Evolutionary conservation across 2,113 vertebrate species (phyloP).

Genomic region (Myotis brandtii): DNA sequence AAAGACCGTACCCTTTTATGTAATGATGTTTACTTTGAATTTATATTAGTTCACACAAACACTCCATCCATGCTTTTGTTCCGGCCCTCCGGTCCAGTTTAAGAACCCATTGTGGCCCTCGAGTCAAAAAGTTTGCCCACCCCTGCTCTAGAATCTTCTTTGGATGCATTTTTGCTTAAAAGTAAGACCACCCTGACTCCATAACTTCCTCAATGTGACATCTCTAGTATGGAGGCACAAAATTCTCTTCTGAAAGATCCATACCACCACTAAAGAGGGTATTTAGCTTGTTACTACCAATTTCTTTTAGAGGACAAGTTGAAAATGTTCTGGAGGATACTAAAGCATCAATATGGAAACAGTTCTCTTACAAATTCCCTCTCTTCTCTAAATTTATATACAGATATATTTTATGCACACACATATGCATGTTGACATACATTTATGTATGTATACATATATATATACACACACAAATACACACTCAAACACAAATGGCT

Average conservation of each 20-base stretch:
- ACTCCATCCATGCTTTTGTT: too few relatives aligned
- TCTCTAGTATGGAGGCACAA: neutral
- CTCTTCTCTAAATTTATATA: neutral
- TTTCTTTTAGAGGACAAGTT: conserved; percentile 62
- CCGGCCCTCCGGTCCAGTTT: too few relatives aligned
- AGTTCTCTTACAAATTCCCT: conserved; percentile 44
- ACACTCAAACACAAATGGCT: neutral
- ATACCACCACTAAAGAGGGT: conserved; percentile 43
- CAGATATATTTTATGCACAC: too few relatives aligned
- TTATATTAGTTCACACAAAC: too few relatives aligned
- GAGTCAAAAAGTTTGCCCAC: too few relatives aligned
- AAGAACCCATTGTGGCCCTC: too few relatives aligned
- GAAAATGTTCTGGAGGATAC: conserved; percentile 64
- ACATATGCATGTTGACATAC: too few relatives aligned
- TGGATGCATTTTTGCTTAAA: neutral
- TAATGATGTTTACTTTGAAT: too few relatives aligned
- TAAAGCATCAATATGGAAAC: conserved; percentile 74
- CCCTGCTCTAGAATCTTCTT: neutral
- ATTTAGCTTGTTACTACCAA: conserved; percentile 32
- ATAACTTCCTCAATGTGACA: neutral
- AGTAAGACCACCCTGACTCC: neutral
- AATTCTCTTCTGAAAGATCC: neutral
- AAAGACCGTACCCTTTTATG: too few relatives aligned
- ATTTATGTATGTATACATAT: neutral
- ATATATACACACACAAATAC: neutral